Evolutionary conservation across 2,888 invertebrate species (phyloP).

Genomic region (Nebria brevicollis): DNA sequence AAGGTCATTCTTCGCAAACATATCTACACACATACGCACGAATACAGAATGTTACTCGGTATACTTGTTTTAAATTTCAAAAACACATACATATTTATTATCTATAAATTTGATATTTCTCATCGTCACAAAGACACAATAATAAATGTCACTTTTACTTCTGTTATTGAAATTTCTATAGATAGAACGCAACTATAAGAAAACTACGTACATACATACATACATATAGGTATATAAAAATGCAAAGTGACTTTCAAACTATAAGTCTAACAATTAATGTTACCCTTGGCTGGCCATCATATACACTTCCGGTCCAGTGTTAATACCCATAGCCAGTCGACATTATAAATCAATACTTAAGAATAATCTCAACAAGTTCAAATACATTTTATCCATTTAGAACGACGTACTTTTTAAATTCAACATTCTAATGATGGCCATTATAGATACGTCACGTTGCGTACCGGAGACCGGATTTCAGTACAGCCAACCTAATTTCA

Average conservation of each 20-base stretch:
- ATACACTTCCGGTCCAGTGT: background rate
- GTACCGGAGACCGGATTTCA: background rate
- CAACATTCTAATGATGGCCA: background rate
- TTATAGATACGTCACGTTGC: background rate
- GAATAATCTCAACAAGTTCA: too few species aligned
- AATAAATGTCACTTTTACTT: too few species aligned
- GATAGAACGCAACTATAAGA: background rate
- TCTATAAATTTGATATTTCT: too few species aligned
- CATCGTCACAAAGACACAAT: too few species aligned
- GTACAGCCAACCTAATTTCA: background rate
- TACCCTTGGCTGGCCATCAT: background rate
- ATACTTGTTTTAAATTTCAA: too few species aligned
- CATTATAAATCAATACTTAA: too few species aligned
- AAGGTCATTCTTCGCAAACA: constrained; percentile 55
- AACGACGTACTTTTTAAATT: background rate
- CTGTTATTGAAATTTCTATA: background rate
- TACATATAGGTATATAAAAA: background rate
- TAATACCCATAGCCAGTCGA: background rate
- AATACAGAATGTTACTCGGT: background rate
- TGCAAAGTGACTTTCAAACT: background rate
- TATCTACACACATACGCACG: constrained; percentile 36
- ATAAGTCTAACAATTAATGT: background rate
- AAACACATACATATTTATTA: too few species aligned
- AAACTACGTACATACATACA: background rate
- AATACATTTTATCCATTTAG: background rate